Base-by-base conservation (phyloP, 1,140 invertebrate genomes). In the Hormaphis cornu region DNA sequence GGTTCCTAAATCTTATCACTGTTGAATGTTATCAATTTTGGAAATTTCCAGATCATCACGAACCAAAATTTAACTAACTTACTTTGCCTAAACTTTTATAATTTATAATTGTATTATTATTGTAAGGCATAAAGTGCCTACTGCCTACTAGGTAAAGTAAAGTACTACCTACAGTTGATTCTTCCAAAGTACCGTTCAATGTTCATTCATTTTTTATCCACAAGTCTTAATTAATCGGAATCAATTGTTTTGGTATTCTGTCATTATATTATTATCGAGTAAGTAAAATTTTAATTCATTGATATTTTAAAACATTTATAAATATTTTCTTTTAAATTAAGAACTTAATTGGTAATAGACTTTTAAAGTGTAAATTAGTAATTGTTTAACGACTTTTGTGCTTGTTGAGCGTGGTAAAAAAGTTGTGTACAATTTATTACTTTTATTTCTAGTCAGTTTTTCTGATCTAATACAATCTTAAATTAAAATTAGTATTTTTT, bases 291-390 rank as follows among this genome's bases (percentile, higher is more conserved):
- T n/a, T 28, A 6, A 30, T 61, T 46, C 7, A 4, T 30, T 46
- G 2, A 24, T 30, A 7, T 14, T 33, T 22, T 35, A 37, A 22
- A 16, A 3, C 5, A 14, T 33, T 30, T 30, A 20, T 20, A 48
- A 63, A 10, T 16, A 2, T 26, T 16, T 37, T 12, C 6, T 14
- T 66, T 20, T 46, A n/a, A 5, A 8, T n/a, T n/a, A 8, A 46
- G 18, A 7, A 48, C 48, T 48, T 66, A 37, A 66, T 66, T 66
- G 61, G 61, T 66, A 50, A 50, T 35, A 33, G 61, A 66, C 61
- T 66, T n/a, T n/a, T n/a, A 12, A 22, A 35, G 26, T 44, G 44
- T 61, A 48, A 18, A 44, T 26, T 18, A 18, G 9, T 16, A 30
- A 7, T 9, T n/a, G 6, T 16, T 7, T 26, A 42, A 14, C 12